These are phyloP conservation scores for Chrysemys picta DNA, from an alignment of 2,113 vertebrate genomes.

Conservation along the genomic window DNA sequence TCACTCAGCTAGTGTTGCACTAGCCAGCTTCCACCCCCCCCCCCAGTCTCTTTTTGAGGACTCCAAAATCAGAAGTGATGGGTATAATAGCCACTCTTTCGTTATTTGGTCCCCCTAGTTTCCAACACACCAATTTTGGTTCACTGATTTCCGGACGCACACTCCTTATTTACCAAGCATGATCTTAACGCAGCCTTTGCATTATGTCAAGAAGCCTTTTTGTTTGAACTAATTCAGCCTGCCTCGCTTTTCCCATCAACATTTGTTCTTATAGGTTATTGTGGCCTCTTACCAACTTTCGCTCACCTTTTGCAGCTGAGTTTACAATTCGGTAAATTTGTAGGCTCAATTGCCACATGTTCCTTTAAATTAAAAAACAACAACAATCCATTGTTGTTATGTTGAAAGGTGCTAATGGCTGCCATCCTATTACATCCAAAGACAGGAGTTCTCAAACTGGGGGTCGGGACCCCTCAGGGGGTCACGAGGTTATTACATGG, in stretches of 20 bases:
- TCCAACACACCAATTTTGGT: not conserved
- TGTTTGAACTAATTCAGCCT: not conserved
- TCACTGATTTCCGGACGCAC: not conserved
- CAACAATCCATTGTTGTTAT: accelerated
- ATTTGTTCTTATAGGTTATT: not conserved
- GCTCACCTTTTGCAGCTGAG: not conserved
- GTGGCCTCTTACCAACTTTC: not conserved
- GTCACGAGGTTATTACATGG: no score
- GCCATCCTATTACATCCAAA: accelerated
- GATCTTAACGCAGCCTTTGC: no score
- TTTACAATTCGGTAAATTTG: not conserved
- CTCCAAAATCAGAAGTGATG: not conserved
- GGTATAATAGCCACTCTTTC: not conserved
- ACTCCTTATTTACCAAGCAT: not conserved
- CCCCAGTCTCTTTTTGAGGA: not conserved
- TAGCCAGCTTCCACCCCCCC: not conserved
- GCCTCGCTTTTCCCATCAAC: not conserved
- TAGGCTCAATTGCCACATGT: not conserved
- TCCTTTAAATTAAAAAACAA: not conserved
- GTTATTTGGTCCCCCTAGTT: not conserved
- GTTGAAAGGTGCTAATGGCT: not conserved
- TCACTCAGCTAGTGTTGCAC: not conserved
- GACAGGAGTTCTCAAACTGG: not conserved
- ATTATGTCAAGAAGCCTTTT: not conserved
- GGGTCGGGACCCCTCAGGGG: no score